Base-by-base conservation (phyloP, 2,888 invertebrate species). In the Dryomyza anilis region DNA sequence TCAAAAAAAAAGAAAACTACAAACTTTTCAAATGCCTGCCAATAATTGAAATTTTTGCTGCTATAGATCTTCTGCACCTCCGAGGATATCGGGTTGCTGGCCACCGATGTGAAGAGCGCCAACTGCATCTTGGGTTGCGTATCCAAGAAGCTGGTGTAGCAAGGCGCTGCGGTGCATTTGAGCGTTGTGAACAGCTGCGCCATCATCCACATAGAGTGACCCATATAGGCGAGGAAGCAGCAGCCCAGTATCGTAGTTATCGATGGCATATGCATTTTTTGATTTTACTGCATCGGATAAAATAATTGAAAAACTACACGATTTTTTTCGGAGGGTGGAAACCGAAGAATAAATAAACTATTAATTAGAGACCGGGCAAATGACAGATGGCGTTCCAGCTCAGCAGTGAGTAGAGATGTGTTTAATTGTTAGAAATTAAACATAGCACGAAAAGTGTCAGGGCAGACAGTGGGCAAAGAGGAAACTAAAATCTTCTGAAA, bases 161-260 rank as follows among this genome's bases (percentile, higher is more conserved):
- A 94, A 3, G 83, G 82, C 3, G 68, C 52, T 1, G 71, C 73
- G 27, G 76, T 86, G 81, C 94, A 94, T 70, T 86, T 83, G 25
- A 79, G 70, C 19, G 71, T 87, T 65, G 89, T 87, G 79, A 92
- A 93, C 71, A 93, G 86, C 78, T 88, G 86, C 63, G 89, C 88
- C 80, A 93, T 85, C 72, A 89, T 89, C 86, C 91, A 93, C 81
- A 93, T 89, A 62, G 91, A 91, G 79, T 92, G 88, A 39, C 86
- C 81, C 66, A 92, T 88, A 80, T 92, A 92, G 14, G 85, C 86
- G 50, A 89, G 80, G 83, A 93, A 92, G 72, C 89, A 79, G 74
- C 87, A 84, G 65, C 87, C 86, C 70, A 91, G 73, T 71, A 91
- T 82, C 57, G 87, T 84, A 70, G 87, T 88, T 74, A 91, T 82